Conservation (phyloP, 1,140 invertebrate genomes). For the Caenorhabditis brenneri region DNA sequence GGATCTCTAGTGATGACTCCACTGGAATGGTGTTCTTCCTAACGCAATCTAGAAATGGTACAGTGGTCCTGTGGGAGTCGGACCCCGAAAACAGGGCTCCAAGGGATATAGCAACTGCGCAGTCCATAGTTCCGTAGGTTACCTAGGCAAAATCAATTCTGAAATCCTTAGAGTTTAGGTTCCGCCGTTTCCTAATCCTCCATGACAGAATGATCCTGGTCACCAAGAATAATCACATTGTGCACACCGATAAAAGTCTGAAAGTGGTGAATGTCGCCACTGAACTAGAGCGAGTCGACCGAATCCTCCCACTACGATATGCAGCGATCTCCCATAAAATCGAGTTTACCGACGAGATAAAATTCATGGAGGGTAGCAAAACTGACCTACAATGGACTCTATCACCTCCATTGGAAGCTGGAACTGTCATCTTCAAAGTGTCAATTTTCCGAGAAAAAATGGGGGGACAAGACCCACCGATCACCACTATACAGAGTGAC, state of each 20-base stretch:
- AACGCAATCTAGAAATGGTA: conserved; percentile 58
- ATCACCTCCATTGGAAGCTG: not conserved
- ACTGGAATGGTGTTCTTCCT: conserved; percentile 56
- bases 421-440: conserved; percentile 50
- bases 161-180: no score
- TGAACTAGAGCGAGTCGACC: conserved; percentile 54
- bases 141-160: no score
- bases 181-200: conserved; percentile 61
- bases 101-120: conserved; percentile 52
- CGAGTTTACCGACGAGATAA: conserved; percentile 21
- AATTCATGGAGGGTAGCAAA: conserved; percentile 33
- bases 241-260: conserved; percentile 62
- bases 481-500: conserved; percentile 51
- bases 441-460: conserved; percentile 65
- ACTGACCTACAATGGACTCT: not conserved
- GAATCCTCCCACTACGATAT: conserved; percentile 51
- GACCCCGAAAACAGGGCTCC: conserved; percentile 43
- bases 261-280: conserved; percentile 61
- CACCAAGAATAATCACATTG: conserved; percentile 63
- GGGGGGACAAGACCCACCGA: conserved; percentile 60
- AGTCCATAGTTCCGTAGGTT: conserved; percentile 42
- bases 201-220: conserved; percentile 63
- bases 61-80: conserved; percentile 55
- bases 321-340: conserved; percentile 14
- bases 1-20: conserved; percentile 63